Percentiles rank a stretch among this genome's conserved stretches.
Conservation (phyloP, 2,113 vertebrate species). For the Equus przewalskii region DNA sequence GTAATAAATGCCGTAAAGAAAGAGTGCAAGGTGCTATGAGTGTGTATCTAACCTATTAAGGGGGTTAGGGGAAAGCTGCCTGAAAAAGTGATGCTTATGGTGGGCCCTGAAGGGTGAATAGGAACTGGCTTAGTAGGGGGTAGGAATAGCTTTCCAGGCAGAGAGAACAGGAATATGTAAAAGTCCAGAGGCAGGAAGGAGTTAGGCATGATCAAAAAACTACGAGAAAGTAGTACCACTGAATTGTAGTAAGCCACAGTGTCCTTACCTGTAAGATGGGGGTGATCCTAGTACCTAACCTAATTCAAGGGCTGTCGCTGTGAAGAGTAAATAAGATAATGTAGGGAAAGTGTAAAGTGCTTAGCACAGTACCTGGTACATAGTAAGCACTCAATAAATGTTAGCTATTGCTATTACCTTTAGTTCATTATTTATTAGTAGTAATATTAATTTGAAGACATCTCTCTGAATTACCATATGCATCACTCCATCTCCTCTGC, state of each 20-base stretch:
- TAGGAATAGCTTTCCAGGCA: constrained; percentile 25
- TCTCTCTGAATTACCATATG: not conserved
- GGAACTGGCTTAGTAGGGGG: not conserved
- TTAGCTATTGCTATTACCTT: not conserved
- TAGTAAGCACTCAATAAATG: constrained; percentile 19
- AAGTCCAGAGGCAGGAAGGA: constrained; percentile 20
- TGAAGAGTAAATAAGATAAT: constrained; percentile 34
- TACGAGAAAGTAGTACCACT: not conserved
- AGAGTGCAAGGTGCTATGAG: not conserved
- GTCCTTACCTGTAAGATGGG: not conserved
- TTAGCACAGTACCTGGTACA: not conserved
- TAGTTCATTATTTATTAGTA: not conserved
- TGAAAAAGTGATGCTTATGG: not conserved
- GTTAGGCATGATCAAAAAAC: not conserved
- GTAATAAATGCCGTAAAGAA: not conserved
- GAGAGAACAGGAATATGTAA: not conserved
- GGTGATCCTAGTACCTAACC: not conserved
- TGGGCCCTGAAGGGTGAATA: not conserved
- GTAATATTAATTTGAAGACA: constrained; percentile 39
- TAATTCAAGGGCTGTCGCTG: not conserved
- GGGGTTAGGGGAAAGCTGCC: not conserved
- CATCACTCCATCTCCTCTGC: not conserved
- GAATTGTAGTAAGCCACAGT: not conserved
- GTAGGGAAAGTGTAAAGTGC: not conserved
- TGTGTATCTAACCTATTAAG: constrained; percentile 9